Percentiles rank a stretch among this genome's conserved stretches.
Conservation (phyloP, 2,113 vertebrate species). For the Ariopsis seemanni region DNA sequence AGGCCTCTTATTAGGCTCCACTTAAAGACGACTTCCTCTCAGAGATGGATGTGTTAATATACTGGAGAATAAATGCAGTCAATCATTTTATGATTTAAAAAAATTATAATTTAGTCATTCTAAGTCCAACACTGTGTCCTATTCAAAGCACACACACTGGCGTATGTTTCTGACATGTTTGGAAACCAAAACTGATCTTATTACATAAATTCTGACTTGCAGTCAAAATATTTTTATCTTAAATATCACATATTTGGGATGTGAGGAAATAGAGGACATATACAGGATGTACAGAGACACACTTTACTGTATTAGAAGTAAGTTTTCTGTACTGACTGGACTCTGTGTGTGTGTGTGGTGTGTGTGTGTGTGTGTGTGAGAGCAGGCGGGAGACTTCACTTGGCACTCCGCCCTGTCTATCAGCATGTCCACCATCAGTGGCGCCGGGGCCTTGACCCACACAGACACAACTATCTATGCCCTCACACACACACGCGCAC, state of each 20-base stretch:
- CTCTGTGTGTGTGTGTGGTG: not conserved
- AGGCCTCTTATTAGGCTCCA: not conserved
- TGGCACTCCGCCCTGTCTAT: constrained; percentile 64
- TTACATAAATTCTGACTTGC: not conserved
- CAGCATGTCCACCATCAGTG: constrained; percentile 67
- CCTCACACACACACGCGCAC: constrained; percentile 15
- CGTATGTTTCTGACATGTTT: not conserved
- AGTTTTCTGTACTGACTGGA: not conserved
- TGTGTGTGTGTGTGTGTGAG: constrained; percentile 4
- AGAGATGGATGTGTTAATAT: not conserved
- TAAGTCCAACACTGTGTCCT: not conserved
- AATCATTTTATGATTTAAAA: not conserved
- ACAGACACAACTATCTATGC: constrained; percentile 73
- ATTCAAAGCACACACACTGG: not conserved
- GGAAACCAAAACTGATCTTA: not conserved
- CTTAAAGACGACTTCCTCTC: not conserved
- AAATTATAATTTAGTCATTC: not conserved
- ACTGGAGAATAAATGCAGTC: not conserved
- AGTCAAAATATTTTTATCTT: not conserved
- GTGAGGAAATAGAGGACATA: not conserved
- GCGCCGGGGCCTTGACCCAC: constrained; percentile 64
- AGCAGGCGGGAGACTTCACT: constrained; percentile 70
- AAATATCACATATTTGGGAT: not conserved
- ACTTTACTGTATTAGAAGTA: not conserved
- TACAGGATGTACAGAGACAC: not conserved